phyloP scores from a whole-genome alignment of 2,888 invertebrate species.

The Cheilosia soror region DNA sequence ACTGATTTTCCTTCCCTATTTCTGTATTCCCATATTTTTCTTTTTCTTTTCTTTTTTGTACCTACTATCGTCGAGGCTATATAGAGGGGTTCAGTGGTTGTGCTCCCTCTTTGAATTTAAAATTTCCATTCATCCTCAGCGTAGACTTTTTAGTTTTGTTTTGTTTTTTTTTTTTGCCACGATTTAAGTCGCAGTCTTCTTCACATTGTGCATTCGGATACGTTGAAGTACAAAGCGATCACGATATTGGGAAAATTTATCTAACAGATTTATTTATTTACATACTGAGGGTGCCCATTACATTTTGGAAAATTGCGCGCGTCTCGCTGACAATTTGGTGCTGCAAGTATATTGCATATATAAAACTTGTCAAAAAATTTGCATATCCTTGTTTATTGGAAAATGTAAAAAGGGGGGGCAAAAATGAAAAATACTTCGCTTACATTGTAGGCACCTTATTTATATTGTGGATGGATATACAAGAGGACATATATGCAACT shows the following conservation, averaged over 20 bases:
- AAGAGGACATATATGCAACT: neutral
- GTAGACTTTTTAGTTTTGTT: neutral
- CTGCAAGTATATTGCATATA: conserved; percentile 21
- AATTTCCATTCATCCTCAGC: conserved; percentile 42
- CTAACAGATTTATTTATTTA: conserved; percentile 65
- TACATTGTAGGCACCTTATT: conserved; percentile 7
- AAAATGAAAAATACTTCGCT: conserved; percentile 25
- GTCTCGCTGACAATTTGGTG: conserved; percentile 52
- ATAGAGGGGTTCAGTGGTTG: conserved; percentile 1
- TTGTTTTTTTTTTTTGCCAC: conserved; percentile 24
- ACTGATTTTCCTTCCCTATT: conserved; percentile 4
- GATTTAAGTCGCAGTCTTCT: conserved; percentile 39
- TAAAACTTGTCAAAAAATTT: conserved; percentile 61
- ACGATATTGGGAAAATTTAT: conserved; percentile 65
- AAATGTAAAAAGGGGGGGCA: conserved; percentile 3
- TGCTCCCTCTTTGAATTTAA: conserved; percentile 48
- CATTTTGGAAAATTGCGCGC: conserved; percentile 49
- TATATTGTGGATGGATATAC: no score
- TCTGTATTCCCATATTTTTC: neutral
- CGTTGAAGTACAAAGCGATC: conserved; percentile 56
- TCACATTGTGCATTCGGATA: conserved; percentile 31
- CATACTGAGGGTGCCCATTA: conserved; percentile 51
- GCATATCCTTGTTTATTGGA: conserved; percentile 67
- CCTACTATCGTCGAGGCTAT: neutral
- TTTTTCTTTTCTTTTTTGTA: no score